Evolutionary conservation across 2,888 invertebrate genomes (phyloP).

Genomic region (Atethmia centrago): DNA sequence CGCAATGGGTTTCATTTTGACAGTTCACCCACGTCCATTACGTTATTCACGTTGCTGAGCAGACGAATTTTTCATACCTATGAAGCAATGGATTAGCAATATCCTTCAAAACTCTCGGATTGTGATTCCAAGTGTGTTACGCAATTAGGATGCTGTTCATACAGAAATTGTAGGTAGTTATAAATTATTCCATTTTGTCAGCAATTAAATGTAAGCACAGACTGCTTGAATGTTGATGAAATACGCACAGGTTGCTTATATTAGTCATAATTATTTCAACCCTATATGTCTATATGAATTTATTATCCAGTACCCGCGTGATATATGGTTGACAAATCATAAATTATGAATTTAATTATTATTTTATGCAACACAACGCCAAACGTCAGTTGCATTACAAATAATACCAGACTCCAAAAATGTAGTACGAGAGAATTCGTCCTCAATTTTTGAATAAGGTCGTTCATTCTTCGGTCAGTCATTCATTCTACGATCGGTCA

Average conservation of each 20-base stretch:
- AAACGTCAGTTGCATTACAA: slow-evolving; percentile 54
- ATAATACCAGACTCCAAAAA: slow-evolving; percentile 46
- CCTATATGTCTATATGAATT: slow-evolving; percentile 61
- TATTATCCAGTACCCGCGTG: slow-evolving; percentile 41
- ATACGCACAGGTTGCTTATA: slow-evolving; percentile 34
- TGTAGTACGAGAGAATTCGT: slow-evolving; percentile 56
- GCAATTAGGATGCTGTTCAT: too few species aligned
- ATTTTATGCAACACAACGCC: slow-evolving; percentile 59
- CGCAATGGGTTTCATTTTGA: too few species aligned
- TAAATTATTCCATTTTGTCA: slow-evolving; percentile 53
- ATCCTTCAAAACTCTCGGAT: too few species aligned
- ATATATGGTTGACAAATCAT: slow-evolving; percentile 63
- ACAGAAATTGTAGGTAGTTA: slow-evolving; percentile 1
- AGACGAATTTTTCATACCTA: too few species aligned
- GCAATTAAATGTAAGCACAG: slow-evolving; percentile 40
- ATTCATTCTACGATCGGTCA: slow-evolving; percentile 74
- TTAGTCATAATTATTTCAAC: slow-evolving; percentile 62
- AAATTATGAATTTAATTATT: slow-evolving; percentile 65
- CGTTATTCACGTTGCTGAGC: too few species aligned
- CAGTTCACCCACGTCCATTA: too few species aligned
- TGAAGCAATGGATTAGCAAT: too few species aligned
- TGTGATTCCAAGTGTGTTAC: too few species aligned
- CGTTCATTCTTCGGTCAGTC: slow-evolving; percentile 72
- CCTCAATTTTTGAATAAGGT: slow-evolving; percentile 73
- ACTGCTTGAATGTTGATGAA: slow-evolving; percentile 33